Evolutionary conservation across 2,797 vertebrate genomes (phyloP), one percentile per base, ranked within the genome.

Genomic region (Euthynnus affinis): DNA sequence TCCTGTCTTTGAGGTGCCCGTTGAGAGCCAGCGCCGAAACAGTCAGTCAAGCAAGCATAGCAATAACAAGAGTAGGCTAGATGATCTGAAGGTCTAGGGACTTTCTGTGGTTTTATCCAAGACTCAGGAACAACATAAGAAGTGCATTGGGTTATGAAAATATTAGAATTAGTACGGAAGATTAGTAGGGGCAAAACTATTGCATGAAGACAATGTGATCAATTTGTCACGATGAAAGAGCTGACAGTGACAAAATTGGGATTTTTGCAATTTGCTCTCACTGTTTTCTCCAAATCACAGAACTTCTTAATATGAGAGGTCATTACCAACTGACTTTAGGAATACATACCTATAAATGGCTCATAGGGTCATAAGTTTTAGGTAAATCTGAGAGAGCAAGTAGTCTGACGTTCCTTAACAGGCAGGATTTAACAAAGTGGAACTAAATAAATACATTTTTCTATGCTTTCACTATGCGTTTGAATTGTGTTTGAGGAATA

Each of bases 1-100:
- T 18, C 75, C 92, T 0, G 81, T 74, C 46, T 85, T 81, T 1
- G 90, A 93, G 22, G 29, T 72, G 3, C 85, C 91, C 0, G 10
- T 52, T 3, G 93, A 95, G 55, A 92, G 89, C 49, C 92, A 92
- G 44, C 93, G 94, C 3, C 80, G 92, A 56, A 94, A 91, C 56
- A 96, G 96, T 82, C 93, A 95, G 78, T 95, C 93, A 15, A 96
- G 96, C 88, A 96, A 95, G 61, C 92, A 95, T 71, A 96, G 96
- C 87, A 96, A 77, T 79, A 95, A 89, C 87, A 96, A 95, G 79
- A 94, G 91, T 59, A 89, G 95, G 76, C 68, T 93, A 46, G 95
- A 96, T 2, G 96, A 94, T 81, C 92, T 97, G 58, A 94, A 94
- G 82, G 93, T 96, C 81, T 97, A 85, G 32, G 27, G 49, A 78